A percentile compares a stretch with the other conserved stretches of the same genome.
phyloP scores from a whole-genome alignment of 2,888 invertebrate genomes.

The Dryadula phaetusa region DNA sequence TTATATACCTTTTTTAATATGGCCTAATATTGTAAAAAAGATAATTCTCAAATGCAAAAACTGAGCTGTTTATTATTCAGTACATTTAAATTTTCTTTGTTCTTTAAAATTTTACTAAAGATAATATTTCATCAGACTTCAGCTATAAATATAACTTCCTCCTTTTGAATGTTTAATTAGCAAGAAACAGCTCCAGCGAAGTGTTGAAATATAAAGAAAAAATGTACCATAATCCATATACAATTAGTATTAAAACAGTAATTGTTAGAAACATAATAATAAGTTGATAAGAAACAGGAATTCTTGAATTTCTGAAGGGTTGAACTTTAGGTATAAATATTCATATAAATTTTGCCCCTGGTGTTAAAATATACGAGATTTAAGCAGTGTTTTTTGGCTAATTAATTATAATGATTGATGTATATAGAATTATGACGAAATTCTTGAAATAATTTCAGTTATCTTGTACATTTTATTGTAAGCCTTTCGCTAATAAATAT shows the following conservation, averaged over 20 bases:
- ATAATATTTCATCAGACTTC: neutral
- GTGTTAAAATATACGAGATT: neutral
- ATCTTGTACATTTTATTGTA: neutral
- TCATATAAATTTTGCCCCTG: neutral
- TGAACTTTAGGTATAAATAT: neutral
- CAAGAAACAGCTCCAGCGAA: neutral
- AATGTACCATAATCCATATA: neutral
- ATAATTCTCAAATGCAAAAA: neutral
- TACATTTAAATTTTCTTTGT: neutral
- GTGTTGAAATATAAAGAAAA: neutral
- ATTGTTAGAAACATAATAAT: neutral
- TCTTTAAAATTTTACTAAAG: neutral
- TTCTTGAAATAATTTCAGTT: neutral
- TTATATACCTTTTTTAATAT: neutral
- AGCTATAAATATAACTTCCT: neutral
- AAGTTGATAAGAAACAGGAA: neutral
- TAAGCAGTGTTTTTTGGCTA: neutral
- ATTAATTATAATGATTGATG: constrained; percentile 12
- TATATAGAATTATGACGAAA: neutral
- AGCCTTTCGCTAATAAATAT: too few relatives aligned
- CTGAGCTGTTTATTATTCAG: neutral
- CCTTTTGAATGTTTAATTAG: neutral
- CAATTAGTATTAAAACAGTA: too few relatives aligned
- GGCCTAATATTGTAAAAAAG: neutral
- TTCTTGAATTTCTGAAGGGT: neutral